Evolutionary conservation across 2,113 vertebrate genomes (phyloP).

Genomic region (Sceloporus tristichus): DNA sequence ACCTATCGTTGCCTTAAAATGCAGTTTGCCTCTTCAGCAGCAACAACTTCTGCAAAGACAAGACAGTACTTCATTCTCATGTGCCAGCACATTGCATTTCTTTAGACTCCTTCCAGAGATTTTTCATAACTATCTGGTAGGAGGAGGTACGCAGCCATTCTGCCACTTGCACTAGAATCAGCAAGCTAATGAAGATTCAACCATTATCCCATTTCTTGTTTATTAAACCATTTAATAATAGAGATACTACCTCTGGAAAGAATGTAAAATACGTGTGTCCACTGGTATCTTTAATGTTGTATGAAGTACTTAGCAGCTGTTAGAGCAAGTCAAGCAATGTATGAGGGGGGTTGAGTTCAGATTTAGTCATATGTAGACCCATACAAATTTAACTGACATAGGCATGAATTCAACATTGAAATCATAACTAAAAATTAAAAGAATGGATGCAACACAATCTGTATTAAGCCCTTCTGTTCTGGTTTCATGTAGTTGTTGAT

Average conservation of each 20-base stretch:
- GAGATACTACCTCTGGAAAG: conserved; percentile 45
- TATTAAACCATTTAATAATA: conserved; percentile 37
- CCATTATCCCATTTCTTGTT: conserved; percentile 39
- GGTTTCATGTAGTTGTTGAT: not conserved
- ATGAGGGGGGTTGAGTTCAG: conserved; percentile 6
- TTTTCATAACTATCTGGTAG: not conserved
- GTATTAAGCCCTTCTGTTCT: conserved; percentile 8
- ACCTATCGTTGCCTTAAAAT: not conserved
- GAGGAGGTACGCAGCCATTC: not conserved
- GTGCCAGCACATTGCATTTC: too few relatives aligned
- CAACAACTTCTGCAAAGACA: not conserved
- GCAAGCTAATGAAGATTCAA: conserved; percentile 23
- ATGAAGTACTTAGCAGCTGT: conserved; percentile 27
- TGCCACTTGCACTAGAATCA: not conserved
- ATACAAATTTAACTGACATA: not conserved
- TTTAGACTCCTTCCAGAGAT: not conserved
- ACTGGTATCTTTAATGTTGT: conserved; percentile 44
- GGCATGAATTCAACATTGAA: not conserved
- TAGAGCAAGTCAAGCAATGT: conserved; percentile 34
- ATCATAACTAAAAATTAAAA: not conserved
- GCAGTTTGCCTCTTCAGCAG: not conserved
- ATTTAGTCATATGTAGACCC: not conserved
- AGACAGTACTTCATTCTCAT: not conserved
- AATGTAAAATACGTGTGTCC: conserved; percentile 42
- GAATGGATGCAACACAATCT: not conserved